These are phyloP conservation scores for Polia nebulosa DNA, from an alignment of 2,888 invertebrate species.

Conservation along the genomic window DNA sequence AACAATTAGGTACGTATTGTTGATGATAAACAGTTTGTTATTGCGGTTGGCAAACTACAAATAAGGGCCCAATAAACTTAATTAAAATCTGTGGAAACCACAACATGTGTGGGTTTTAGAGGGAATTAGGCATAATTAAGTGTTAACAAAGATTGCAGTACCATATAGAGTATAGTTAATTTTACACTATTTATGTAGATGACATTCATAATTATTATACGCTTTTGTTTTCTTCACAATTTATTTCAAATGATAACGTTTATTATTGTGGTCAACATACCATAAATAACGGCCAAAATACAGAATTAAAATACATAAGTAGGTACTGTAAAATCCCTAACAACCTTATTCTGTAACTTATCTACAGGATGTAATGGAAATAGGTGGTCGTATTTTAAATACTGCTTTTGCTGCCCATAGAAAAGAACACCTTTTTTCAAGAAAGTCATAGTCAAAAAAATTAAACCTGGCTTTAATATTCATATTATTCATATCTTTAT, in stretches of 20 bases:
- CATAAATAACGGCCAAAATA: not conserved
- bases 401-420: no score
- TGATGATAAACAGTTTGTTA: slow-evolving; percentile 14
- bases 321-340: not conserved
- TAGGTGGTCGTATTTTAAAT: no score
- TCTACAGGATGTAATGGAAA: no score
- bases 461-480: no score
- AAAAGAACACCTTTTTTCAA: no score
- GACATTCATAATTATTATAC: not conserved
- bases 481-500: no score
- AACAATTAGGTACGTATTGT: not conserved
- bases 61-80: slow-evolving; percentile 3
- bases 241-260: not conserved
- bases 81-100: slow-evolving; percentile 28
- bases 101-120: not conserved
- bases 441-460: no score
- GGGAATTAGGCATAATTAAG: no score
- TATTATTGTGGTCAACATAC: slow-evolving; percentile 13
- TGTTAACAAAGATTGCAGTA: not conserved
- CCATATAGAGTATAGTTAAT: no score
- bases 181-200: not conserved
- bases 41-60: slow-evolving; percentile 23
- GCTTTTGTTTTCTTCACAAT: slow-evolving; percentile 1
- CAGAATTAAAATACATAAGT: not conserved
- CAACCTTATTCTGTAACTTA: not conserved